These are phyloP conservation scores for Phaethon lepturus DNA, from an alignment of 2,113 vertebrate genomes.

Conservation along the genomic window DNA sequence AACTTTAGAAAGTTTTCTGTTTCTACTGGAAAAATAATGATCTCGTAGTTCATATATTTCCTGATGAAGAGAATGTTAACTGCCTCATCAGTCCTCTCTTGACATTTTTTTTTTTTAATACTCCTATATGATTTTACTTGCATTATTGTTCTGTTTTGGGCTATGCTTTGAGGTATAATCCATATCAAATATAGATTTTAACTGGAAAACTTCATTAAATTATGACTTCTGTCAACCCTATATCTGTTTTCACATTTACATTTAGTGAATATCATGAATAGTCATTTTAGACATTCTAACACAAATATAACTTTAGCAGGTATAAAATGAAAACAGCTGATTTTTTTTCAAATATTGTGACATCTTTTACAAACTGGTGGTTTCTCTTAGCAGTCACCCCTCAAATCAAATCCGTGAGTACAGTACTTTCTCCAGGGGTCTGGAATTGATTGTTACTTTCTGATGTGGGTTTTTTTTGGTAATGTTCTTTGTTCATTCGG, in stretches of 20 bases:
- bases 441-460: background rate
- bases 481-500: background rate
- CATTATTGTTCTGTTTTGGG: background rate
- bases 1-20: background rate
- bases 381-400: background rate
- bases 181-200: background rate
- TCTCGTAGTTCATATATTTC: background rate
- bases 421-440: background rate
- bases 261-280: background rate
- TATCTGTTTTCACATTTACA: background rate
- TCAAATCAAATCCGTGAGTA: background rate
- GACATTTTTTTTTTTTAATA: background rate
- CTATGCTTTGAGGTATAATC: background rate
- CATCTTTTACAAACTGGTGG: background rate
- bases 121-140: background rate
- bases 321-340: background rate
- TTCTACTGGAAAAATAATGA: background rate
- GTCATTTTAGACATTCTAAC: background rate
- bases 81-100: background rate
- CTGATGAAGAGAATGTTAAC: background rate
- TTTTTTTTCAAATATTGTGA: slow-evolving; percentile 26
- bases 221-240: background rate
- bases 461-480: background rate
- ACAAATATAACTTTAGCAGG: background rate
- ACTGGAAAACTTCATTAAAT: background rate